Conservation (phyloP, 2,113 vertebrate genomes). For the Pelecanoides urinatrix region DNA sequence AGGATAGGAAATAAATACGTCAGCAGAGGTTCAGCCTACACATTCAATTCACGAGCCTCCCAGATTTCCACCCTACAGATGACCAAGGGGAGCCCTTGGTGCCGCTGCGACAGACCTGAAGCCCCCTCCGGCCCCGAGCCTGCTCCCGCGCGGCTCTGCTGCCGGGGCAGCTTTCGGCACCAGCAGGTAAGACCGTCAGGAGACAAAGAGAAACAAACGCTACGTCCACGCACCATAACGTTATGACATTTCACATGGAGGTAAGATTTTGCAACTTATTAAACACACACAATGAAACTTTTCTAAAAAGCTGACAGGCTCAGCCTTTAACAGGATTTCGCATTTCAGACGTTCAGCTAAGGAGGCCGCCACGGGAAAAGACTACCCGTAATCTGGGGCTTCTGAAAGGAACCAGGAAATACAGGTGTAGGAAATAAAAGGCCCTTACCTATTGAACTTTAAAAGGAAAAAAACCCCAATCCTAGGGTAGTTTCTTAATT, state of each 20-base stretch:
- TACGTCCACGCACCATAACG: accelerated
- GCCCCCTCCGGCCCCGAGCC: neutral
- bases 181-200: neutral
- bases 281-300: neutral
- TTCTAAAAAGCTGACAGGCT: neutral
- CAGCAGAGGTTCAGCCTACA: neutral
- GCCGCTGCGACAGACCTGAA: neutral
- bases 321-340: neutral
- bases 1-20: neutral
- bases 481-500: neutral
- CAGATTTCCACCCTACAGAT: neutral
- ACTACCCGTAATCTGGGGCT: neutral
- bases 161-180: accelerated
- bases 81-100: neutral
- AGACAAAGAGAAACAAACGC: neutral
- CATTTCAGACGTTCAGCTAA: neutral
- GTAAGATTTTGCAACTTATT: neutral
- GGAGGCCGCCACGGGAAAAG: neutral
- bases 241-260: neutral
- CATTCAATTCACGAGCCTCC: neutral
- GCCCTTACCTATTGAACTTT: accelerated
- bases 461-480: neutral
- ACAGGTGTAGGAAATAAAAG: neutral
- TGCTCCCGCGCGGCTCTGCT: accelerated
- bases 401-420: neutral